Percentiles rank a stretch among this genome's conserved stretches.
Conservation (phyloP, 2,888 invertebrate genomes). For the Sphinx pinastri region DNA sequence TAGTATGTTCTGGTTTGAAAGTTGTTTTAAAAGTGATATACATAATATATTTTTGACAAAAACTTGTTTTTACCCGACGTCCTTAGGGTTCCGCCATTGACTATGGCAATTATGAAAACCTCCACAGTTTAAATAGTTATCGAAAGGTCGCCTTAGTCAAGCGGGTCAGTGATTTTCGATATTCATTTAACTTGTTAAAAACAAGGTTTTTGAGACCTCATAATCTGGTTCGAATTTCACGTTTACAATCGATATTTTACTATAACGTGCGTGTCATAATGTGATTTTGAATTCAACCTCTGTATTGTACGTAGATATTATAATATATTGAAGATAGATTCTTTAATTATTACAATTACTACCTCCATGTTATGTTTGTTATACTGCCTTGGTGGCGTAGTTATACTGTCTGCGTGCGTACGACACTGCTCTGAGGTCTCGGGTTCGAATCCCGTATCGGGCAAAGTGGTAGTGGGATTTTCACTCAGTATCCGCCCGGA, state of each 20-base stretch:
- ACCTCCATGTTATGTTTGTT: too few relatives aligned
- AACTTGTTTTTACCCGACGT: slow-evolving; percentile 30
- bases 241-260: slow-evolving; percentile 1
- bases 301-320: too few relatives aligned
- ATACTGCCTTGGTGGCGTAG: too few relatives aligned
- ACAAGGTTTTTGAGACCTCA: background rate
- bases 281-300: background rate
- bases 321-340: too few relatives aligned
- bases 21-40: slow-evolving; percentile 28
- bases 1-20: slow-evolving; percentile 8
- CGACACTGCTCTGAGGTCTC: too few relatives aligned
- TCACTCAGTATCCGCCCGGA: too few relatives aligned
- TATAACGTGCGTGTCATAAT: background rate
- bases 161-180: slow-evolving; percentile 10
- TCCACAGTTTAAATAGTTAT: background rate
- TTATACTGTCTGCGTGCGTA: too few relatives aligned
- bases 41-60: slow-evolving; percentile 16
- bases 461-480: too few relatives aligned
- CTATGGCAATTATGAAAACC: background rate
- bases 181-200: background rate
- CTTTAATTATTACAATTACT: too few relatives aligned
- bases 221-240: background rate
- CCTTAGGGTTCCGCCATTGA: slow-evolving; percentile 10
- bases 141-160: slow-evolving; percentile 9
- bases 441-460: too few relatives aligned